Evolutionary conservation across 2,888 invertebrate genomes (phyloP).

Genomic region (Laspeyria flexula): DNA sequence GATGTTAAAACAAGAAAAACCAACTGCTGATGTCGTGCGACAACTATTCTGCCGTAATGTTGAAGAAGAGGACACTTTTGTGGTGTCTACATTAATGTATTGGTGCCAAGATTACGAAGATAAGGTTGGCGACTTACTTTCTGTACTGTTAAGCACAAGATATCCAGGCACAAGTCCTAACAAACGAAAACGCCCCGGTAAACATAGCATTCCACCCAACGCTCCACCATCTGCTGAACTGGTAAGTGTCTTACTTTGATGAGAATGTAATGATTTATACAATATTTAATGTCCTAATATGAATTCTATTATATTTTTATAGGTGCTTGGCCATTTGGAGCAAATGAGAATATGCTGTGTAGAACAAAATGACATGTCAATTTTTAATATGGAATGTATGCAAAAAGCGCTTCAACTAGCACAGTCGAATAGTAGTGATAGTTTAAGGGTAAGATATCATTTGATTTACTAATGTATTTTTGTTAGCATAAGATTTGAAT

Average conservation of each 20-base stretch:
- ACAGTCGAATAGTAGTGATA: conserved; percentile 94
- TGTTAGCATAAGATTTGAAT: no score
- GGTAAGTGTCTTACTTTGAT: conserved; percentile 64
- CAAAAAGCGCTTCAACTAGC: conserved; percentile 96
- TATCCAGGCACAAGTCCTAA: conserved; percentile 96
- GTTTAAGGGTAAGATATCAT: conserved; percentile 88
- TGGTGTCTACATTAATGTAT: conserved; percentile 95
- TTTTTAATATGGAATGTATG: conserved; percentile 96
- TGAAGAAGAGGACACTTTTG: conserved; percentile 93
- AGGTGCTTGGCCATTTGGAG: conserved; percentile 96
- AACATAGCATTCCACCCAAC: conserved; percentile 89
- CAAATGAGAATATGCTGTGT: conserved; percentile 92
- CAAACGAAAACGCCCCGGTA: conserved; percentile 94
- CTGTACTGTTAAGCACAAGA: conserved; percentile 91
- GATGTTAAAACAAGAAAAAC: conserved; percentile 96
- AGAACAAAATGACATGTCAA: conserved; percentile 89
- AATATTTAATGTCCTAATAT: neutral
- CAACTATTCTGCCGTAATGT: conserved; percentile 92
- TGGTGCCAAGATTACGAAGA: conserved; percentile 98
- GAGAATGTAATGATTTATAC: neutral
- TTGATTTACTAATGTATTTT: neutral
- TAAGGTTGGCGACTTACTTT: conserved; percentile 93
- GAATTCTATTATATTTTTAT: conserved; percentile 30
- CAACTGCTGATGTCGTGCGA: conserved; percentile 93
- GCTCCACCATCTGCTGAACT: conserved; percentile 93